Conservation (phyloP, 2,888 invertebrate genomes). For the Nezara viridula region DNA sequence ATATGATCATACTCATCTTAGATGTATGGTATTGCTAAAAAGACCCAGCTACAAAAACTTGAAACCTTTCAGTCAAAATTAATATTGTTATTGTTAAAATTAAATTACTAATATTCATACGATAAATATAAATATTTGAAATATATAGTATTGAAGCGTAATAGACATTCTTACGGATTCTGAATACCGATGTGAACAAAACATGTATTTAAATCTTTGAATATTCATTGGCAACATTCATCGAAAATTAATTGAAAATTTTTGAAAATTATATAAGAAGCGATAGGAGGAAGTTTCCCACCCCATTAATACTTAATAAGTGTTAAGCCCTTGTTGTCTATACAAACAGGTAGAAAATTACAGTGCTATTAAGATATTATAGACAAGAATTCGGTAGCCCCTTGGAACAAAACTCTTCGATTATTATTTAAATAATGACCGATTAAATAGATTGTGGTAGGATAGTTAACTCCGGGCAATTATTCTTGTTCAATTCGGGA, state of each 20-base stretch:
- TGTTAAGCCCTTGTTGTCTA: background rate
- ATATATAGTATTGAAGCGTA: no score
- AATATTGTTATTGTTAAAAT: no score
- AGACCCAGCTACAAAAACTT: no score
- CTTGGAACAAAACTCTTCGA: background rate
- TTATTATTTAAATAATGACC: constrained; percentile 39
- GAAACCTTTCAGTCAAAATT: no score
- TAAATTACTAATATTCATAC: no score
- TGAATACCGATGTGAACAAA: background rate
- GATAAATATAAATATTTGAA: no score
- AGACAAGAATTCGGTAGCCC: background rate
- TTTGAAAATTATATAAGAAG: background rate
- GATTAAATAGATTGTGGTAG: background rate
- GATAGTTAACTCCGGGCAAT: background rate
- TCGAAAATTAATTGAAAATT: background rate
- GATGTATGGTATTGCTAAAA: no score
- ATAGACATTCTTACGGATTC: background rate
- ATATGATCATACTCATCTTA: no score
- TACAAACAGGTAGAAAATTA: constrained; percentile 38
- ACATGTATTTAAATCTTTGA: background rate
- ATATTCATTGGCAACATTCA: background rate
- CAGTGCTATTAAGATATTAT: constrained; percentile 9
- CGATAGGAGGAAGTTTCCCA: background rate
- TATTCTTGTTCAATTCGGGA: background rate
- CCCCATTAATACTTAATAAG: constrained; percentile 9